Conservation (phyloP, 2,797 vertebrate species). For the Leptodactylus fallax region DNA sequence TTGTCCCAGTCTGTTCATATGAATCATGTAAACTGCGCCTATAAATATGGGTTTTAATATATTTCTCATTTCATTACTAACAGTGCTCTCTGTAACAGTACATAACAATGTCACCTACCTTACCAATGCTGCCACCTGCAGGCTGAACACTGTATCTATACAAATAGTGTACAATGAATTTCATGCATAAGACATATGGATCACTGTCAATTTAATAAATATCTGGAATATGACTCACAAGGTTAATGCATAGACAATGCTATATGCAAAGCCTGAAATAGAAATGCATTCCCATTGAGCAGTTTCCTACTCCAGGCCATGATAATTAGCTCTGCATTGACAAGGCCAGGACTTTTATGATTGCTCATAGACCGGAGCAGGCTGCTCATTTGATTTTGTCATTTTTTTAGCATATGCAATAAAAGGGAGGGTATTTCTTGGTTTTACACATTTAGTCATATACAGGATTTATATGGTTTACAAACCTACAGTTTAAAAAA, state of each 20-base stretch:
- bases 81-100: neutral
- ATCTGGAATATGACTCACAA: neutral
- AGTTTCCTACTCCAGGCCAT: neutral
- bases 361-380: neutral
- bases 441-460: too few relatives aligned
- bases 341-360: neutral
- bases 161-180: neutral
- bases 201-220: neutral
- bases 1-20: too few relatives aligned
- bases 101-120: neutral
- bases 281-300: neutral
- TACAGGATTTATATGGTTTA: too few relatives aligned
- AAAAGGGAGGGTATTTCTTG: too few relatives aligned
- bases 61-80: neutral
- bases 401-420: neutral
- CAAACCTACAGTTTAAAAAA: too few relatives aligned
- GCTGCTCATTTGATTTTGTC: neutral
- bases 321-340: neutral
- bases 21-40: neutral
- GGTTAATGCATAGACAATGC: neutral
- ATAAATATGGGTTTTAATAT: neutral
- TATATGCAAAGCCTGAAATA: neutral
- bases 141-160: neutral
- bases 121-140: slow-evolving; percentile 17
- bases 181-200: neutral